Percentiles rank a stretch among this genome's conserved stretches.
These are phyloP conservation scores for Hoplostethus mediterraneus DNA, from an alignment of 2,797 vertebrate species.

Conservation along the genomic window DNA sequence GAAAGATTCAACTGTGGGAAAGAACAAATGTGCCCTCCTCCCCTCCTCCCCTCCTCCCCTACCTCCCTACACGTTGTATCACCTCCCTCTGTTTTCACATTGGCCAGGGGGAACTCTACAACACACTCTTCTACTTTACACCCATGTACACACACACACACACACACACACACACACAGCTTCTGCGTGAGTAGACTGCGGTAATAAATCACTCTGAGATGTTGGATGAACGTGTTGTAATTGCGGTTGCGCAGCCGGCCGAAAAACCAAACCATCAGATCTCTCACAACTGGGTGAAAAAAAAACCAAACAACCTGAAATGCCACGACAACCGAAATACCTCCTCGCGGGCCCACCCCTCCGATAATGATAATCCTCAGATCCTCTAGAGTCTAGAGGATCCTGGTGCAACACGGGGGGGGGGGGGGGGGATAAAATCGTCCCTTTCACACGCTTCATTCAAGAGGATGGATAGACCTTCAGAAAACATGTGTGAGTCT, in stretches of 20 bases:
- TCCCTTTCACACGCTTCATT: slow-evolving; percentile 19
- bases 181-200: background rate
- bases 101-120: slow-evolving; percentile 3
- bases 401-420: too few relatives aligned
- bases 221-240: background rate
- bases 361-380: too few relatives aligned
- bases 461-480: slow-evolving; percentile 35
- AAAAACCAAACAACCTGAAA: too few relatives aligned
- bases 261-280: background rate
- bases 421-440: background rate
- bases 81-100: slow-evolving; percentile 38
- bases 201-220: slow-evolving; percentile 13
- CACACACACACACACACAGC: too few relatives aligned
- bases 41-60: slow-evolving; percentile 33
- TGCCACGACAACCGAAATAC: too few relatives aligned
- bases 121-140: slow-evolving; percentile 1
- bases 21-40: slow-evolving; percentile 58
- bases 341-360: too few relatives aligned
- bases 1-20: slow-evolving; percentile 64
- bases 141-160: too few relatives aligned
- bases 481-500: slow-evolving; percentile 57
- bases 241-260: background rate
- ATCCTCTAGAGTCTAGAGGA: too few relatives aligned
- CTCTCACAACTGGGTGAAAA: too few relatives aligned
- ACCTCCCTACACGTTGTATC: slow-evolving; percentile 45